phyloP scores from a whole-genome alignment of 1,140 invertebrate genomes.

The Dreissena polymorpha region DNA sequence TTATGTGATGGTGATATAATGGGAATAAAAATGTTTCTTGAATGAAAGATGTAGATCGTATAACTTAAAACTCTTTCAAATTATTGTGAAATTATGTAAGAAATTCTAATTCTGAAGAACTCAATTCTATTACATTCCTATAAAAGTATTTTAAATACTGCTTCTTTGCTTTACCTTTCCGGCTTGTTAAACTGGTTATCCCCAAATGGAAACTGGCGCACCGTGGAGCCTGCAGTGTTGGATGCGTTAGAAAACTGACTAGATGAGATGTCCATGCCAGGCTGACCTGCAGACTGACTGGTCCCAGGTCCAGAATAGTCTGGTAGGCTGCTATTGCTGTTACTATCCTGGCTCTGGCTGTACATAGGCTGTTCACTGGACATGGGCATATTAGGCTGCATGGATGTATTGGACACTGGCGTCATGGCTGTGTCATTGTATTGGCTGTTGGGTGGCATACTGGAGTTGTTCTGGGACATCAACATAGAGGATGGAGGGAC shows the following conservation, averaged over 20 bases:
- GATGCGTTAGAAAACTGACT: constrained; percentile 40
- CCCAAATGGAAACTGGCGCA: constrained; percentile 60
- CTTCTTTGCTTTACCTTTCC: constrained; percentile 50
- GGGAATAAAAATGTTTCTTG: no score
- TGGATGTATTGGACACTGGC: background rate
- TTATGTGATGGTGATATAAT: no score
- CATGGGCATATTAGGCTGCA: background rate
- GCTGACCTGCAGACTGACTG: background rate
- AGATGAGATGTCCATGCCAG: constrained; percentile 9
- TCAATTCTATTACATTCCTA: no score
- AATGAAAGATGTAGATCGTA: no score
- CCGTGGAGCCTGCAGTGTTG: constrained; percentile 26
- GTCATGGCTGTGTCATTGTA: constrained; percentile 4
- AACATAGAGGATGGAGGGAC: no score
- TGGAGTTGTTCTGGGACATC: background rate
- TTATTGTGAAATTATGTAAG: no score
- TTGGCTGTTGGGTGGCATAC: background rate
- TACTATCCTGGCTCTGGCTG: constrained; percentile 37
- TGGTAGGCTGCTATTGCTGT: constrained; percentile 49
- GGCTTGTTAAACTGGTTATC: constrained; percentile 60
- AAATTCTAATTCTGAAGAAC: no score
- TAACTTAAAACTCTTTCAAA: no score
- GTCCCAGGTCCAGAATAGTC: background rate
- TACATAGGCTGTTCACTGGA: background rate
- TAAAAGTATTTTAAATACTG: no score